Base-by-base conservation (phyloP, 2,113 vertebrate species). In the Zeus faber region DNA sequence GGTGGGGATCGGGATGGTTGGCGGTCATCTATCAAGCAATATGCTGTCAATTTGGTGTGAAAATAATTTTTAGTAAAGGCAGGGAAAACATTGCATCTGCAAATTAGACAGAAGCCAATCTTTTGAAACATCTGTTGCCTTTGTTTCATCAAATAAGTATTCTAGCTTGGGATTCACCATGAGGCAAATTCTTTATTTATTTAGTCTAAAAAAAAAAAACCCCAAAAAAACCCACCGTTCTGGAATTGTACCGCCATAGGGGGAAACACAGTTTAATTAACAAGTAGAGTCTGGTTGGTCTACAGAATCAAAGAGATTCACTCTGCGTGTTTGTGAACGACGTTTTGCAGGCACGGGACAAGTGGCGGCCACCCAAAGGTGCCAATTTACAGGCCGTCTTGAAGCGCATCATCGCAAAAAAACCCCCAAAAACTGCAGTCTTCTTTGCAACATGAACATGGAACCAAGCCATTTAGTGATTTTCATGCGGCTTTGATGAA, bases 111-210 rank as follows among this genome's bases (percentile, higher is more conserved):
- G 26, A 62, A 49, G 20, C n/a, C 21, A 47, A 72, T 62, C 53
- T 52, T 64, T 70, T 25, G 53, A 54, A 73, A 68, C 76, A 81
- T 72, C 73, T 65, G 73, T 50, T 20, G 48, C 53, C 44, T 57
- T 47, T 39, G 48, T 23, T 47, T 47, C 21, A 24, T 24, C 18
- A 25, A 26, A 24, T 25, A 24, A 24, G 45, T 24, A 14, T 24
- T 25, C 25, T 11, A 21, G 20, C 22, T 6, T 14, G 23, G 22
- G 13, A 14, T 25, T 47, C 22, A 47, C 6, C 4, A 22, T 48
- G 16, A 27, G 41, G 41, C 11, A 18, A 44, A 20, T 44, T 44
- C 16, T 21, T 21, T 46, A 5, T 13, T n/a, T n/a, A n/a, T n/a
- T n/a, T n/a, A n/a, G n/a, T n/a, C n/a, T n/a, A n/a, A n/a, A n/a